phyloP scores from a whole-genome alignment of 1,140 invertebrate genomes.

The Rhynchophorus ferrugineus region DNA sequence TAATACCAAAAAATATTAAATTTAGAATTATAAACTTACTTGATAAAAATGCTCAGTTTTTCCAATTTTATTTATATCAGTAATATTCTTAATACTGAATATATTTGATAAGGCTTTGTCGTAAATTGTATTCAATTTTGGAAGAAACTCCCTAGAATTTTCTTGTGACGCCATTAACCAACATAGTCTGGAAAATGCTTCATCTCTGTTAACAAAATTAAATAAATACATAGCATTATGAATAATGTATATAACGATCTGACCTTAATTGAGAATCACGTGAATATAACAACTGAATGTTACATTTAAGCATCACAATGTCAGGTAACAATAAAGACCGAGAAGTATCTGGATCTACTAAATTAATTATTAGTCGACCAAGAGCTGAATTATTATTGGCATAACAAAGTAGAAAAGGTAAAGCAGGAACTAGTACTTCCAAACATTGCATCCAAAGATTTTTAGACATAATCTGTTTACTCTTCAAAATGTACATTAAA shows the following conservation, averaged over 20 bases:
- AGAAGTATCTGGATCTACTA: slow-evolving; percentile 50
- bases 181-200: slow-evolving; percentile 45
- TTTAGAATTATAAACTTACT: slow-evolving; percentile 18
- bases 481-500: slow-evolving; percentile 53
- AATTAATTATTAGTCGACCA: slow-evolving; percentile 51
- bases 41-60: slow-evolving; percentile 37
- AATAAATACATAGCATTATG: not conserved
- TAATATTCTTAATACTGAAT: slow-evolving; percentile 38
- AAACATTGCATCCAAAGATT: slow-evolving; percentile 50
- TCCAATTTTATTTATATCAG: slow-evolving; percentile 33
- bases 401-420: slow-evolving; percentile 48
- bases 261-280: slow-evolving; percentile 31
- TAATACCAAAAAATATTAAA: not conserved
- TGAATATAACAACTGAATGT: slow-evolving; percentile 44
- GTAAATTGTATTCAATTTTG: slow-evolving; percentile 43
- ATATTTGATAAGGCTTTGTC: slow-evolving; percentile 41
- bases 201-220: slow-evolving; percentile 36
- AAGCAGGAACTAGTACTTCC: slow-evolving; percentile 47
- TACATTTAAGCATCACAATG: slow-evolving; percentile 40
- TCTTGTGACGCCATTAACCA: slow-evolving; percentile 45
- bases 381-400: slow-evolving; percentile 40
- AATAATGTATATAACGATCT: not conserved
- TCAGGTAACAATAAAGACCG: slow-evolving; percentile 15
- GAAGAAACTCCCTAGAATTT: slow-evolving; percentile 40
- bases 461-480: slow-evolving; percentile 50